Conservation (phyloP, 2,797 vertebrate species). For the Hemitrygon akajei region DNA sequence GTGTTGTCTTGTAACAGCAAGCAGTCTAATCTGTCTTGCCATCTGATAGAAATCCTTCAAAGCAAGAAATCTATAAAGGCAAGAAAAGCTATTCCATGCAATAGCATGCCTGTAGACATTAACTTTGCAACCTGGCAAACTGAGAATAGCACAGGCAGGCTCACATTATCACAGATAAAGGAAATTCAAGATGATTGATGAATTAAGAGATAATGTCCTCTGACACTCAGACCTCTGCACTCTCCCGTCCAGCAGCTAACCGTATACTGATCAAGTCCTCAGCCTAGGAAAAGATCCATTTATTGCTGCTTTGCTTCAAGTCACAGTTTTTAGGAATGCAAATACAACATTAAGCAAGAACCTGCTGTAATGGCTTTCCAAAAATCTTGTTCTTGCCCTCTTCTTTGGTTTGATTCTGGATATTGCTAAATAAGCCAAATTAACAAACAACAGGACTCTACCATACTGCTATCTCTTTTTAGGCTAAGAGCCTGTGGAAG, state of each 20-base stretch:
- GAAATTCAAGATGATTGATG: not conserved
- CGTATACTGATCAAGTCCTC: no score
- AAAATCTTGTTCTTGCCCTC: not conserved
- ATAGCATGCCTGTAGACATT: not conserved
- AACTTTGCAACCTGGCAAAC: not conserved
- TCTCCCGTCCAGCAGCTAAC: no score
- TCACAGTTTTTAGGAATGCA: no score
- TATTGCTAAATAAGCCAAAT: not conserved
- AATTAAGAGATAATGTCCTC: not conserved
- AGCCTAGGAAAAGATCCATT: no score
- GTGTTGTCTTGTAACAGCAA: not conserved
- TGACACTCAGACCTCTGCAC: no score
- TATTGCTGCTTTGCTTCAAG: no score
- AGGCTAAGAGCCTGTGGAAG: not conserved
- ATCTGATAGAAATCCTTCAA: not conserved
- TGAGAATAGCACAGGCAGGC: not conserved
- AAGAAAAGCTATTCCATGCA: not conserved
- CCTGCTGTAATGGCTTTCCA: not conserved
- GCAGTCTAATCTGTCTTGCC: not conserved
- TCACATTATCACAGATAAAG: not conserved
- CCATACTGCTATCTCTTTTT: not conserved
- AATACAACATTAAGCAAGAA: no score
- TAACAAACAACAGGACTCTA: not conserved
- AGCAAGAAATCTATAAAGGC: not conserved
- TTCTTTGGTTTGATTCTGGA: not conserved